These are phyloP conservation scores for Eristalinus sepulchralis DNA, from an alignment of 2,888 invertebrate genomes.

Conservation along the genomic window DNA sequence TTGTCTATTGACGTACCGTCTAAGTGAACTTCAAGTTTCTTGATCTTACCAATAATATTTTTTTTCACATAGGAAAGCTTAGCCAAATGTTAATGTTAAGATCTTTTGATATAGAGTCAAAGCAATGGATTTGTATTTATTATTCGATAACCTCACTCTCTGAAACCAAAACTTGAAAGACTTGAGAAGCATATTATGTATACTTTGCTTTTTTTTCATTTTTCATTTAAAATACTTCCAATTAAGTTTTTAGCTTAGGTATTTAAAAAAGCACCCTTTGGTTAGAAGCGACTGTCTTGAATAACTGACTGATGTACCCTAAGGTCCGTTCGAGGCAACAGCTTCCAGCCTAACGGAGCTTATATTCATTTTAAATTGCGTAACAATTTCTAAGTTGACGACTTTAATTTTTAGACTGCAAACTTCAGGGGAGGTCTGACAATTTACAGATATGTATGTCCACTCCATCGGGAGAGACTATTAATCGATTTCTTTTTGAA, in stretches of 20 bases:
- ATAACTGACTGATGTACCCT: constrained; percentile 30
- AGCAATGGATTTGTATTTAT: constrained; percentile 63
- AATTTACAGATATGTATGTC: background rate
- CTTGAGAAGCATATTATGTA: constrained; percentile 61
- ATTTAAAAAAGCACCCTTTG: constrained; percentile 24
- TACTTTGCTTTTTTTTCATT: constrained; percentile 44
- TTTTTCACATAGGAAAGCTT: constrained; percentile 56
- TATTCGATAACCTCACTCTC: constrained; percentile 29
- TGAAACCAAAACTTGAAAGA: constrained; percentile 68
- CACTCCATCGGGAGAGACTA: background rate
- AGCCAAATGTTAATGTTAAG: constrained; percentile 70
- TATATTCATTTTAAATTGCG: constrained; percentile 48
- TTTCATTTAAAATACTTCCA: constrained; percentile 34
- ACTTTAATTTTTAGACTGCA: constrained; percentile 20
- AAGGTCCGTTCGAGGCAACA: background rate
- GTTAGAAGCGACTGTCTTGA: constrained; percentile 2
- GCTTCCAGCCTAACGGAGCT: constrained; percentile 38
- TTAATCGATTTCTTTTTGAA: constrained; percentile 6
- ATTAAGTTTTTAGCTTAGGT: constrained; percentile 47
- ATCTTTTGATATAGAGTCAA: constrained; percentile 53
- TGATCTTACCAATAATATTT: constrained; percentile 21
- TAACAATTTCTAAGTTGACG: constrained; percentile 52
- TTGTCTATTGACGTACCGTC: background rate
- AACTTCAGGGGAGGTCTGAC: constrained; percentile 27
- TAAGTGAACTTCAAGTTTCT: constrained; percentile 1